These are phyloP conservation scores for Mnemiopsis leidyi DNA, from an alignment of 37 sponge, comb jelly and placozoan species.

Conservation along the genomic window DNA sequence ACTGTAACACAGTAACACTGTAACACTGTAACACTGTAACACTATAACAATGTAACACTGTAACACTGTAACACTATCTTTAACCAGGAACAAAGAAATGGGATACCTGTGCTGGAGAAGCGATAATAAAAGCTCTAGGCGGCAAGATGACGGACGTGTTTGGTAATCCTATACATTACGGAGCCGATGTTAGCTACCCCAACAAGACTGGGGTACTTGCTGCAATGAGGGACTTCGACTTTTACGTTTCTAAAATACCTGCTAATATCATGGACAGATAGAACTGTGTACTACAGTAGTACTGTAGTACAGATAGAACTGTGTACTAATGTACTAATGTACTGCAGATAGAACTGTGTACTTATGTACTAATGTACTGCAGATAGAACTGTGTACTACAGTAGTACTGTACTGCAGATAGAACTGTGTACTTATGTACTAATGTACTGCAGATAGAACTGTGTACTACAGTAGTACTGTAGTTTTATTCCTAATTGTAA, in stretches of 20 bases:
- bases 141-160: slow-evolving; percentile 79
- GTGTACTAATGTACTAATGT: too few relatives aligned
- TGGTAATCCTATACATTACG: slow-evolving; percentile 74
- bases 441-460: too few relatives aligned
- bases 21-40: background rate
- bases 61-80: background rate
- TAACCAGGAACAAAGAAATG: slow-evolving; percentile 75
- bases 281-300: background rate
- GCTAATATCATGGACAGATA: slow-evolving; percentile 56
- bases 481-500: too few relatives aligned
- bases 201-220: slow-evolving; percentile 69
- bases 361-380: too few relatives aligned
- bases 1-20: background rate
- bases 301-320: too few relatives aligned
- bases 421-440: too few relatives aligned
- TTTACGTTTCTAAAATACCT: slow-evolving; percentile 71
- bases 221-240: slow-evolving; percentile 67
- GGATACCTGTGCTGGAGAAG: slow-evolving; percentile 97
- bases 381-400: too few relatives aligned
- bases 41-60: background rate
- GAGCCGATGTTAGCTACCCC: slow-evolving; percentile 48
- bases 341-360: too few relatives aligned
- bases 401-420: too few relatives aligned
- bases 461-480: too few relatives aligned
- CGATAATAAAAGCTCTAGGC: slow-evolving; percentile 75